Evolutionary conservation across 2,888 invertebrate species (phyloP).

Genomic region (Dermolepida albohirtum): DNA sequence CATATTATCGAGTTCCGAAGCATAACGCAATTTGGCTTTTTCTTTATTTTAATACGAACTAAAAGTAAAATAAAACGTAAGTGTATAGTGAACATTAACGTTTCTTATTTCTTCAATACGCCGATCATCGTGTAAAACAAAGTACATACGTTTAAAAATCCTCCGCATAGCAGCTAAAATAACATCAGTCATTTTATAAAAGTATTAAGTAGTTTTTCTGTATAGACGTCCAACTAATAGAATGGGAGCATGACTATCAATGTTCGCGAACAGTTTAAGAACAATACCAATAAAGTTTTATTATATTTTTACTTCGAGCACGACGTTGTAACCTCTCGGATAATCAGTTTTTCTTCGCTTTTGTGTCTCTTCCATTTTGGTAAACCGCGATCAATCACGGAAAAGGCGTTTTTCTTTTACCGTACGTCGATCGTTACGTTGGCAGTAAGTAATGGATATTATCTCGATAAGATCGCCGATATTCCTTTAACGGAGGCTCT

Average conservation of each 20-base stretch:
- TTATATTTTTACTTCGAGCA: background rate
- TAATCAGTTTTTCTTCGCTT: conserved; percentile 4
- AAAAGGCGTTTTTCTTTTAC: conserved; percentile 3
- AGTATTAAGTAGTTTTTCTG: no score
- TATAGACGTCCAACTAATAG: background rate
- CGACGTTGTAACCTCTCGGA: background rate
- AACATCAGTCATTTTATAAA: no score
- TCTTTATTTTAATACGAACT: no score
- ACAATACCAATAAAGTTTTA: conserved; percentile 17
- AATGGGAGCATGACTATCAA: background rate
- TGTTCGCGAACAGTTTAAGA: background rate
- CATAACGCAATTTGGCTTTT: no score
- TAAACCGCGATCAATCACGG: conserved; percentile 9
- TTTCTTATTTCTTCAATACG: no score
- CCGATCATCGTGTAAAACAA: no score
- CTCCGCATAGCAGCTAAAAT: no score
- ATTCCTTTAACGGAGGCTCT: conserved; percentile 18
- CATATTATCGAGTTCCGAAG: no score
- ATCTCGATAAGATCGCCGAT: conserved; percentile 30
- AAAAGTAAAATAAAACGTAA: no score
- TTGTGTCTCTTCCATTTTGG: conserved; percentile 13
- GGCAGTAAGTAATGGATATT: conserved; percentile 28
- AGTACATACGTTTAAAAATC: no score
- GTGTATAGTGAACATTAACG: no score
- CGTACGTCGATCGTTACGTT: conserved; percentile 22